These are phyloP conservation scores for Monopis laevigella DNA, from an alignment of 2,888 invertebrate species.

Conservation along the genomic window DNA sequence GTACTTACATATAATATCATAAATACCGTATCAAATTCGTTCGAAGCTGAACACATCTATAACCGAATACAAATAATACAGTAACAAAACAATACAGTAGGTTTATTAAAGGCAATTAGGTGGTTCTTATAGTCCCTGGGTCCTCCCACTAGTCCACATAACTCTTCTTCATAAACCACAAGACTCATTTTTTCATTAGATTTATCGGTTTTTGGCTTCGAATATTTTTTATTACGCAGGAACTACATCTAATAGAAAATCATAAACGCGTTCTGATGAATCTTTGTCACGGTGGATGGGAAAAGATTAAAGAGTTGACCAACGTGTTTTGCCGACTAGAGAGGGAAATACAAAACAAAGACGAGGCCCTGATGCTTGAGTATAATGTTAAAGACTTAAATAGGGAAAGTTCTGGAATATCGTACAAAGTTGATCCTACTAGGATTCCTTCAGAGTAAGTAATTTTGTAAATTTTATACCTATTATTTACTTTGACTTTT, in stretches of 20 bases:
- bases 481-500: neutral
- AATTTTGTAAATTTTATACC: neutral
- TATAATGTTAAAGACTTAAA: slow-evolving; percentile 77
- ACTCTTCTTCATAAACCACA: too few species aligned
- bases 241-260: slow-evolving; percentile 54
- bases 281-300: slow-evolving; percentile 72
- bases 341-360: slow-evolving; percentile 82
- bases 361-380: slow-evolving; percentile 80
- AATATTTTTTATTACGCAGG: slow-evolving; percentile 27
- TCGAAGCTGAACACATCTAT: too few species aligned
- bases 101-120: too few species aligned
- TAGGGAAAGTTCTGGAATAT: slow-evolving; percentile 80
- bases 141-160: too few species aligned
- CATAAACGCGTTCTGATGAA: slow-evolving; percentile 52
- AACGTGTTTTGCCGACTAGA: slow-evolving; percentile 77
- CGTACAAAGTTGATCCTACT: slow-evolving; percentile 83
- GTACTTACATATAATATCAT: too few species aligned
- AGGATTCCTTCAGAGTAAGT: slow-evolving; percentile 75
- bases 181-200: too few species aligned
- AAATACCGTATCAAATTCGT: too few species aligned
- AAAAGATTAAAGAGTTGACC: slow-evolving; percentile 78
- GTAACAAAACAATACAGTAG: too few species aligned
- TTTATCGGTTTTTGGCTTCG: neutral
- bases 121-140: too few species aligned
- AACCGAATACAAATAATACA: too few species aligned